Conservation (phyloP, 2,888 invertebrate genomes). For the Cephus nigrinus region DNA sequence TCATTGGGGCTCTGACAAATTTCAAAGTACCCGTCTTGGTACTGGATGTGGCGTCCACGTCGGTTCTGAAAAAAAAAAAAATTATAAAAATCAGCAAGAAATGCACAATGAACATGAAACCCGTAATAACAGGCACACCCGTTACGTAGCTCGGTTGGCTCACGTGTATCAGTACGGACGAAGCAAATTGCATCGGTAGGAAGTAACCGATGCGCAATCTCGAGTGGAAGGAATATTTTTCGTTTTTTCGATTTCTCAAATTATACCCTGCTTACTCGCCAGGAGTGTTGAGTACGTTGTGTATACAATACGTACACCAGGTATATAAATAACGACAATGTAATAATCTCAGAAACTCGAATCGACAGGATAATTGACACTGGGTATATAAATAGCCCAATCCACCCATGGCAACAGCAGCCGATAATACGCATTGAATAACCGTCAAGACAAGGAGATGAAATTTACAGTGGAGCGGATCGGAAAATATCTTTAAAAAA, state of each 20-base stretch:
- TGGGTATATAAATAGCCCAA: neutral
- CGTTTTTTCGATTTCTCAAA: neutral
- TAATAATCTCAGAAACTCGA: neutral
- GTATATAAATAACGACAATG: neutral
- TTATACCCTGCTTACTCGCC: neutral
- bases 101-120: neutral
- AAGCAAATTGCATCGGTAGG: neutral
- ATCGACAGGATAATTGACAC: neutral
- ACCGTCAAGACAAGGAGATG: neutral
- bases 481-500: neutral
- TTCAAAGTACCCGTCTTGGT: constrained; percentile 66
- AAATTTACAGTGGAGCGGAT: neutral
- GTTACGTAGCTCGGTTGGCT: neutral
- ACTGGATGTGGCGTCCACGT: constrained; percentile 42
- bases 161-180: neutral
- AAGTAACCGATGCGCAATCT: neutral
- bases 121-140: neutral
- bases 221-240: neutral
- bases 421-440: neutral
- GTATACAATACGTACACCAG: neutral
- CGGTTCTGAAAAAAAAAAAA: constrained; percentile 30
- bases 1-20: constrained; percentile 69
- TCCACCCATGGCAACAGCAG: neutral
- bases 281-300: neutral
- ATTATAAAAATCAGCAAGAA: neutral